Conservation (phyloP, 2,888 invertebrate genomes). For the Caenorhabditis sulstoni region DNA sequence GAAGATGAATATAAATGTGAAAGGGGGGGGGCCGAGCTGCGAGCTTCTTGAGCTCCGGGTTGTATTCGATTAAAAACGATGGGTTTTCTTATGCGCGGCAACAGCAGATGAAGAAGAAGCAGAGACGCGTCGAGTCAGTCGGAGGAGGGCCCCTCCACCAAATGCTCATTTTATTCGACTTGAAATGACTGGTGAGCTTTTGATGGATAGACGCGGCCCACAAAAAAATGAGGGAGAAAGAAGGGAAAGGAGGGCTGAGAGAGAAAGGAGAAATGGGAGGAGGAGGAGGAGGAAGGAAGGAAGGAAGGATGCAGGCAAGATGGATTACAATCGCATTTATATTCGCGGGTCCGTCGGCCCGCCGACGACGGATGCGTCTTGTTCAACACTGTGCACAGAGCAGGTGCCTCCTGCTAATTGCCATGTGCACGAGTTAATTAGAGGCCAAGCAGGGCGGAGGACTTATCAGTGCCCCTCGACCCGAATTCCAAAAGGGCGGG, state of each 20-base stretch:
- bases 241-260: conserved; percentile 1
- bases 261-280: conserved; percentile 10
- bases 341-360: conserved; percentile 14
- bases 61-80: conserved; percentile 45
- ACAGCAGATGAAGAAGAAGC: not conserved
- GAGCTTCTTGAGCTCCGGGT: not conserved
- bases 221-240: conserved; percentile 7
- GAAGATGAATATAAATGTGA: conserved; percentile 29
- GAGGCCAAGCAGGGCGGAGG: not conserved
- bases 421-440: not conserved
- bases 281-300: not conserved
- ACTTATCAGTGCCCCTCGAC: not conserved
- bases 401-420: conserved; percentile 26
- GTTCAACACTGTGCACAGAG: conserved; percentile 11
- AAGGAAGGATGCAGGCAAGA: conserved; percentile 16
- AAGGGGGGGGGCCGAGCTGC: conserved; percentile 13
- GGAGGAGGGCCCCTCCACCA: conserved; percentile 9
- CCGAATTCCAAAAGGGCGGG: too few relatives aligned
- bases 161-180: conserved; percentile 38
- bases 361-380: not conserved
- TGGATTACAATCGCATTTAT: conserved; percentile 47
- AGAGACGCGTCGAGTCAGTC: conserved; percentile 9
- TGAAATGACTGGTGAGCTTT: conserved; percentile 50
- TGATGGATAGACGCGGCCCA: conserved; percentile 36
- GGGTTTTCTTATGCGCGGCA: conserved; percentile 29